phyloP scores from a whole-genome alignment of 2,113 vertebrate genomes.

The Thermophis baileyi region DNA sequence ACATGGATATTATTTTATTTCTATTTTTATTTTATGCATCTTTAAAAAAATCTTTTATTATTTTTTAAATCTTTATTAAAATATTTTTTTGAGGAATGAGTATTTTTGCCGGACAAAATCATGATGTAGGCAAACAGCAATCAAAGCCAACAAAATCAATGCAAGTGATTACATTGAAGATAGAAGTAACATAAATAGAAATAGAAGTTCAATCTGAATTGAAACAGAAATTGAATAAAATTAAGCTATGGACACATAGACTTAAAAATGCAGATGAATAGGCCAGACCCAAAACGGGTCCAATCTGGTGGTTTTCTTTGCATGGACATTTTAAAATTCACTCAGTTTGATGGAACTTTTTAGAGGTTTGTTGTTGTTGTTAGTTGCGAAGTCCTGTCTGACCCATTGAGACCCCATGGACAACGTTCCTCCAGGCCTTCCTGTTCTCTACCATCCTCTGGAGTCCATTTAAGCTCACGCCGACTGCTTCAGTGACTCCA shows the following conservation, averaged over 20 bases:
- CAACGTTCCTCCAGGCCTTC: no score
- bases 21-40: background rate
- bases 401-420: no score
- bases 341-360: constrained; percentile 50
- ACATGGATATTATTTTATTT: background rate
- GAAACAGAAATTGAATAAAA: background rate
- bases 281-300: background rate
- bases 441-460: no score
- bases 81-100: background rate
- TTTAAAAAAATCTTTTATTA: background rate
- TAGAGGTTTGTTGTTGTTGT: no score
- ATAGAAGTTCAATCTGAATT: background rate
- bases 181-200: background rate
- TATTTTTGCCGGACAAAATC: background rate
- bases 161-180: background rate
- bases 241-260: background rate
- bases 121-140: background rate
- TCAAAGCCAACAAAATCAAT: background rate
- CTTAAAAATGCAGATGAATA: background rate
- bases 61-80: background rate
- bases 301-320: background rate
- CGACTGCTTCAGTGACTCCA: no score
- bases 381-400: no score
- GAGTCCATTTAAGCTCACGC: no score
- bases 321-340: constrained; percentile 43